These are phyloP conservation scores for Odontesthes bonariensis DNA, from an alignment of 2,113 vertebrate species.

Conservation along the genomic window DNA sequence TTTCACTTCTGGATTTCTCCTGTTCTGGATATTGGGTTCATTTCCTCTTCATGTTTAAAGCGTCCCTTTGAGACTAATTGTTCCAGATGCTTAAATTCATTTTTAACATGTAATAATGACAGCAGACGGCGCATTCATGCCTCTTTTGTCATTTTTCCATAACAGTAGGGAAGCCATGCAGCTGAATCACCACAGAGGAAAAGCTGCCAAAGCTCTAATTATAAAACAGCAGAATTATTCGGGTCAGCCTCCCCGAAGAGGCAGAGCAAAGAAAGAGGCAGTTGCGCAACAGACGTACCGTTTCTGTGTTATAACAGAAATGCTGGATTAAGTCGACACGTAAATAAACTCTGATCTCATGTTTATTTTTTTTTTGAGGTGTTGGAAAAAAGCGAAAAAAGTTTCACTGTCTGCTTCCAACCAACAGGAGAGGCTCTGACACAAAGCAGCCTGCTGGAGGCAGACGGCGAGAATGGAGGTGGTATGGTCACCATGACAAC, in stretches of 20 bases:
- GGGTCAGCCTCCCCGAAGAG: conserved; percentile 66
- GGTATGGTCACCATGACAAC: conserved; percentile 89
- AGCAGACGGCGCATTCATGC: conserved; percentile 34
- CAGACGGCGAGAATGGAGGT: conserved; percentile 86
- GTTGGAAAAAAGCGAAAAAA: background rate
- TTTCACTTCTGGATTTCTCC: background rate
- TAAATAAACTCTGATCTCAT: background rate
- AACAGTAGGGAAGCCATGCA: conserved; percentile 46
- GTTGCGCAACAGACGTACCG: conserved; percentile 37
- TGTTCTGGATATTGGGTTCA: conserved; percentile 1
- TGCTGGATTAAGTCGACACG: conserved; percentile 26
- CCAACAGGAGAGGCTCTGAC: conserved; percentile 88
- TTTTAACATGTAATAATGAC: conserved; percentile 20
- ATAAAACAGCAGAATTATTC: conserved; percentile 67
- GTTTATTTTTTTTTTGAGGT: background rate
- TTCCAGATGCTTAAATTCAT: conserved; percentile 34
- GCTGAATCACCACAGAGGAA: conserved; percentile 61
- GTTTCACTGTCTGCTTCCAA: conserved; percentile 21
- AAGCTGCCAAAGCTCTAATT: conserved; percentile 62
- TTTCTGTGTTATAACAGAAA: conserved; percentile 40
- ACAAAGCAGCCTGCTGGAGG: conserved; percentile 94
- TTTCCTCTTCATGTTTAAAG: conserved; percentile 34
- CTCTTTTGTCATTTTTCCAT: conserved; percentile 35
- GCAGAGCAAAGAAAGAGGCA: conserved; percentile 49
- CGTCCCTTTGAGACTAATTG: conserved; percentile 31